A percentile compares a stretch with the other conserved stretches of the same genome.
These are phyloP conservation scores for Coilia nasus DNA, from an alignment of 2,797 vertebrate genomes.

Conservation along the genomic window DNA sequence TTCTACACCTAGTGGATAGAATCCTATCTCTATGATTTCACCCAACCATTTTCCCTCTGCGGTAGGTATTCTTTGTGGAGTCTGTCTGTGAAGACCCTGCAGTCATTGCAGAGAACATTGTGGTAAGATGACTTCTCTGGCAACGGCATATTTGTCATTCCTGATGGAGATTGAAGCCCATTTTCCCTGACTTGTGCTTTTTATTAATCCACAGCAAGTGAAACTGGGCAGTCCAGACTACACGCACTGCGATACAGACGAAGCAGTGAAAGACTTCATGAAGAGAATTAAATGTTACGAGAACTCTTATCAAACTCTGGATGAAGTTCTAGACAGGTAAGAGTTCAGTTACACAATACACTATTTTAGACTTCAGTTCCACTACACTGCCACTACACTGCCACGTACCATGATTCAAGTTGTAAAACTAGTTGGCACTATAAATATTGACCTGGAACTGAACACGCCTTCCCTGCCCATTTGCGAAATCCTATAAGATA, in stretches of 20 bases:
- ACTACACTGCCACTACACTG: background rate
- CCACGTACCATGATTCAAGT: background rate
- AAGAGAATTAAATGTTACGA: slow-evolving; percentile 97
- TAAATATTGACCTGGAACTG: background rate
- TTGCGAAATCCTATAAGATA: background rate
- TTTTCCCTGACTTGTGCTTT: background rate
- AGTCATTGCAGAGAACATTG: slow-evolving; percentile 95
- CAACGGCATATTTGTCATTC: background rate
- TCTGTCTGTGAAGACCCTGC: slow-evolving; percentile 97
- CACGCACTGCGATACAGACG: slow-evolving; percentile 89
- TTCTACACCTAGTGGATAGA: background rate
- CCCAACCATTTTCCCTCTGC: background rate
- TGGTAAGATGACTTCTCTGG: slow-evolving; percentile 76
- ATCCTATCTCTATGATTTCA: background rate
- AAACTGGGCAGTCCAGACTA: slow-evolving; percentile 97
- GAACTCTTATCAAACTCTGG: slow-evolving; percentile 91
- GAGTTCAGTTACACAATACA: slow-evolving; percentile 38
- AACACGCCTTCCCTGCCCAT: background rate
- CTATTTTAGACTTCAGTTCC: background rate
- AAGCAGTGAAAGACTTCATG: slow-evolving; percentile 95
- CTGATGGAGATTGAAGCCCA: background rate
- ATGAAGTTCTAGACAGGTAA: slow-evolving; percentile 92
- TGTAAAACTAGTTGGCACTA: background rate
- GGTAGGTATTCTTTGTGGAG: slow-evolving; percentile 95
- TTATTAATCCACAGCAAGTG: slow-evolving; percentile 84